Percentiles rank a stretch among this genome's conserved stretches.
Evolutionary conservation across 2,113 vertebrate genomes (phyloP).

Genomic region (Alethe diademata): DNA sequence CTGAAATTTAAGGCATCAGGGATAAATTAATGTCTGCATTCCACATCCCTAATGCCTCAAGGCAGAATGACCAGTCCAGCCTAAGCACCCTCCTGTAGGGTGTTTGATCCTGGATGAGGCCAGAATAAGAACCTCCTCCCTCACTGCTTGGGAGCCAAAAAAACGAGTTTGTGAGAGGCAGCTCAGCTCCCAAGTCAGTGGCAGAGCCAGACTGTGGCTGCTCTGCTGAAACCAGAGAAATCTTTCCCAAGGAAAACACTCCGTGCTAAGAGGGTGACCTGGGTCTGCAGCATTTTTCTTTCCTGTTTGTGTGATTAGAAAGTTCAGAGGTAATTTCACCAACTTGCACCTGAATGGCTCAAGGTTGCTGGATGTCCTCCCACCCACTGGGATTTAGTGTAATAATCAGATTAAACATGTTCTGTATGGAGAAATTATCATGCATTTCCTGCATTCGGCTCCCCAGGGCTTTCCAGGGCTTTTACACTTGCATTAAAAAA

Average conservation of each 20-base stretch:
- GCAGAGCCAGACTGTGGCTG: background rate
- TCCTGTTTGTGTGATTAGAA: background rate
- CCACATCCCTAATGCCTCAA: rapidly evolving
- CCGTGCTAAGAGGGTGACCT: background rate
- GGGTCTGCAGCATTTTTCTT: background rate
- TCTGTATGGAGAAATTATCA: background rate
- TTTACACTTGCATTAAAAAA: background rate
- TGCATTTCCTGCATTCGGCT: background rate
- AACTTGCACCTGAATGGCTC: background rate
- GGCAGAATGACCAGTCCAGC: background rate
- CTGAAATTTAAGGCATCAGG: too few species aligned
- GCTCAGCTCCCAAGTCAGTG: too few species aligned
- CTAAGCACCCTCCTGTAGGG: background rate
- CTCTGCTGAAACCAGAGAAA: rapidly evolving
- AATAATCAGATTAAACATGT: background rate
- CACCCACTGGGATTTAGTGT: background rate
- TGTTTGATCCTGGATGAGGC: background rate
- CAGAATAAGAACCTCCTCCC: background rate
- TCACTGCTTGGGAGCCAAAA: background rate
- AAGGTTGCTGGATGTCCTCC: background rate
- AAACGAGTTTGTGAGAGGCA: background rate
- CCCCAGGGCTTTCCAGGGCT: background rate
- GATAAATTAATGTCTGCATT: background rate
- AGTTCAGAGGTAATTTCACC: background rate
- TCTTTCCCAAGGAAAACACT: background rate